Conservation (phyloP, 2,888 invertebrate species). For the Antitype chi region DNA sequence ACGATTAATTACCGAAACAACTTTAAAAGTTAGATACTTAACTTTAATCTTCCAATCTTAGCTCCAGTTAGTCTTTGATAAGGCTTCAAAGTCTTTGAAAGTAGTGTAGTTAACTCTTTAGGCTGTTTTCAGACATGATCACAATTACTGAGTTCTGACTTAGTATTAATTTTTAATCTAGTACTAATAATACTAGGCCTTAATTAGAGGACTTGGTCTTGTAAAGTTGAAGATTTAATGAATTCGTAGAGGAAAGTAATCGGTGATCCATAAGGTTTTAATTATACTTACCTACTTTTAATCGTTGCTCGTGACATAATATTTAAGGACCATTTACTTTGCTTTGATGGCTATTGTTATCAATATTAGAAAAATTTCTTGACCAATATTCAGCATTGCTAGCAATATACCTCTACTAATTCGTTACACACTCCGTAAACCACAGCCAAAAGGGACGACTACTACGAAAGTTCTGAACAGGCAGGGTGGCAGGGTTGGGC, state of each 20-base stretch:
- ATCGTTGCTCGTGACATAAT: background rate
- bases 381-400: background rate
- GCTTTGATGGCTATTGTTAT: background rate
- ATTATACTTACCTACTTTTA: background rate
- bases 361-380: background rate
- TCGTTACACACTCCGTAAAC: background rate
- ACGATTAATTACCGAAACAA: constrained; percentile 50
- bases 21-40: constrained; percentile 46
- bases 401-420: background rate
- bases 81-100: constrained; percentile 34
- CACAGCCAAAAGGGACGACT: background rate
- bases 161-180: constrained; percentile 18
- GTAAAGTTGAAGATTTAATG: background rate
- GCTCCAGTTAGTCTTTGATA: constrained; percentile 29
- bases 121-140: constrained; percentile 18
- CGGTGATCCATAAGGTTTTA: background rate
- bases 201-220: constrained; percentile 9
- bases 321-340: background rate
- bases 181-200: background rate
- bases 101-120: constrained; percentile 11
- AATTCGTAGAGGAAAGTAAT: background rate
- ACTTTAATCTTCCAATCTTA: constrained; percentile 49
- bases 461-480: background rate
- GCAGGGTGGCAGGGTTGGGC: too few relatives aligned
- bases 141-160: constrained; percentile 13